Conservation (phyloP, 2,113 vertebrate genomes). For the Antechinus stuartii region DNA sequence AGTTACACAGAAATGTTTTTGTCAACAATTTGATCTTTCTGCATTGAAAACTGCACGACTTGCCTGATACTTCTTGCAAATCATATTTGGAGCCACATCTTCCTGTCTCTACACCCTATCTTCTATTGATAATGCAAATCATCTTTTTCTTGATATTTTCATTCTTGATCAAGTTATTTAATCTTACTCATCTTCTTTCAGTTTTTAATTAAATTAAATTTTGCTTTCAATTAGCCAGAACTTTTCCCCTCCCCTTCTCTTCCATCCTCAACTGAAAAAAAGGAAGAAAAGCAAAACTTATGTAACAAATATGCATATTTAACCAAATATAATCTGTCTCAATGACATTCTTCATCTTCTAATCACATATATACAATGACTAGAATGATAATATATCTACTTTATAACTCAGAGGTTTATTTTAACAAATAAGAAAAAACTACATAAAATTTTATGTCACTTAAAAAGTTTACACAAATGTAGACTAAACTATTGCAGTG, state of each 20-base stretch:
- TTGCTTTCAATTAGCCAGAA: not conserved
- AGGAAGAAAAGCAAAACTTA: not conserved
- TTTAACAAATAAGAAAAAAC: too few species aligned
- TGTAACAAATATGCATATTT: not conserved
- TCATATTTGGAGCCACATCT: not conserved
- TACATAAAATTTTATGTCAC: too few species aligned
- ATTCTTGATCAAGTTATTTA: not conserved
- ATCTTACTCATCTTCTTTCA: not conserved
- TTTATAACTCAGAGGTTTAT: too few species aligned
- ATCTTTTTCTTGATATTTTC: not conserved
- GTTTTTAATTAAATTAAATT: not conserved
- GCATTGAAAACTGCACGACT: not conserved
- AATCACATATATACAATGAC: too few species aligned
- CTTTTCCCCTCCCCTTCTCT: not conserved
- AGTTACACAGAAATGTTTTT: not conserved
- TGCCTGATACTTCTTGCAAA: not conserved
- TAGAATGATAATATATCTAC: too few species aligned
- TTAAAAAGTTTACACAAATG: too few species aligned
- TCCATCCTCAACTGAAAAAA: not conserved
- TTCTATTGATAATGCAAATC: not conserved
- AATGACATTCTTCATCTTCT: not conserved
- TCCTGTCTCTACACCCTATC: not conserved
- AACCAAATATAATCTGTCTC: not conserved
- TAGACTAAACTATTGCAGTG: too few species aligned
- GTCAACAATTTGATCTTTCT: not conserved